A percentile compares a stretch with the other conserved stretches of the same genome.
These are phyloP conservation scores for Botia almorhae DNA, from an alignment of 2,797 vertebrate genomes.

Conservation along the genomic window DNA sequence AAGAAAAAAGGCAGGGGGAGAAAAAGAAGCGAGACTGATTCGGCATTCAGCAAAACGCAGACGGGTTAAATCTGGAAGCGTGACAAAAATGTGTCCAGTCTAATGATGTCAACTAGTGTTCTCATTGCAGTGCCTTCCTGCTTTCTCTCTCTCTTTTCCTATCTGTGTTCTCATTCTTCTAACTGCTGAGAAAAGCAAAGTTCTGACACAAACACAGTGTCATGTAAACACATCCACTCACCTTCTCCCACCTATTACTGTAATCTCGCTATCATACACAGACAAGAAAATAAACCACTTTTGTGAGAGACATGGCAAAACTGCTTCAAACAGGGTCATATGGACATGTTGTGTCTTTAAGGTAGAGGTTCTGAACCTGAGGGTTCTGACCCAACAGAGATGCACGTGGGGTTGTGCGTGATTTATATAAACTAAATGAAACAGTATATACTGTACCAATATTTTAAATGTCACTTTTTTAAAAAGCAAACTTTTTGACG, in stretches of 20 bases:
- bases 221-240: slow-evolving; percentile 32
- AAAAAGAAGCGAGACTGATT: slow-evolving; percentile 64
- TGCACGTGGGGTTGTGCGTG: neutral
- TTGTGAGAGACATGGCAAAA: slow-evolving; percentile 16
- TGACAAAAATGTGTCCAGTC: slow-evolving; percentile 80
- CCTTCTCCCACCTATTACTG: slow-evolving; percentile 35
- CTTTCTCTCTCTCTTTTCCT: slow-evolving; percentile 17
- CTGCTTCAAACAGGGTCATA: slow-evolving; percentile 2
- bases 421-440: neutral
- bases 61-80: slow-evolving; percentile 77
- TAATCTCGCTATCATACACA: slow-evolving; percentile 45
- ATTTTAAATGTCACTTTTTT: neutral
- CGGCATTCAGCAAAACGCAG: slow-evolving; percentile 73
- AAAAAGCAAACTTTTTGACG: too few relatives aligned
- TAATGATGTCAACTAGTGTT: slow-evolving; percentile 79
- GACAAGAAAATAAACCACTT: slow-evolving; percentile 45
- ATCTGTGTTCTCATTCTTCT: slow-evolving; percentile 35
- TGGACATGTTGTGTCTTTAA: slow-evolving; percentile 37
- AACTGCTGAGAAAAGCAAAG: slow-evolving; percentile 44
- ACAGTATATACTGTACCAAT: neutral
- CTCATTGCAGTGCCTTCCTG: slow-evolving; percentile 61
- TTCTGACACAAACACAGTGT: slow-evolving; percentile 34
- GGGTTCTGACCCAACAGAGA: neutral
- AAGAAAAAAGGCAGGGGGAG: slow-evolving; percentile 31
- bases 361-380: neutral